phyloP scores from a whole-genome alignment of 2,888 invertebrate species.

The Azorinus chamasolen region DNA sequence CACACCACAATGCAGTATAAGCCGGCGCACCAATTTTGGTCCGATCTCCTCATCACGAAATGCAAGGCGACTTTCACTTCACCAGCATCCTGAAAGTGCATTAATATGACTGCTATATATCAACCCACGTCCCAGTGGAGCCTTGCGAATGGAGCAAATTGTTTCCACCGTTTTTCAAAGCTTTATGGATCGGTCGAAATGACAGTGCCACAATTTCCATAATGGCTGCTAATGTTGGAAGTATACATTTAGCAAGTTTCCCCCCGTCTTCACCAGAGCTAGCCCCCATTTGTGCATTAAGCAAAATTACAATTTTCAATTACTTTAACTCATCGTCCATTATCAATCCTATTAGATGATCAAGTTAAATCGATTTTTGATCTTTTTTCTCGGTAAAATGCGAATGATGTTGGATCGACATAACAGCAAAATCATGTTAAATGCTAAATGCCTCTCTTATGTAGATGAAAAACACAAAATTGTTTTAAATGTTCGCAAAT shows the following conservation, averaged over 20 bases:
- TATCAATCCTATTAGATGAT: conserved; percentile 77
- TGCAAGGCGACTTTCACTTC: no score
- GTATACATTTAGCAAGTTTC: conserved; percentile 57
- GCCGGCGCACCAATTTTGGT: no score
- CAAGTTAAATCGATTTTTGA: conserved; percentile 77
- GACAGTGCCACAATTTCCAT: conserved; percentile 57
- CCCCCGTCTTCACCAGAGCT: conserved; percentile 48
- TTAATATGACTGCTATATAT: neutral
- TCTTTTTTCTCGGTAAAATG: conserved; percentile 76
- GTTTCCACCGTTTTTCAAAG: conserved; percentile 3
- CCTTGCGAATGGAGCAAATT: neutral
- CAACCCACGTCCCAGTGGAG: neutral
- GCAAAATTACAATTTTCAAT: conserved; percentile 77
- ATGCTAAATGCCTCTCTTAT: conserved; percentile 73
- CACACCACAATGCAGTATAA: no score
- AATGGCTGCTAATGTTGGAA: conserved; percentile 51
- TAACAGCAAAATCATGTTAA: conserved; percentile 79
- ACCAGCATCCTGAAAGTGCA: neutral
- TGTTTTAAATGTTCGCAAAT: conserved; percentile 67
- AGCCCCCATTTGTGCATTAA: conserved; percentile 76
- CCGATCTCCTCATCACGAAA: no score
- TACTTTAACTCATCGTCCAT: conserved; percentile 76
- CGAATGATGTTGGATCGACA: conserved; percentile 67
- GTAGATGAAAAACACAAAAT: conserved; percentile 68
- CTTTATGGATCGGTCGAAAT: conserved; percentile 24